Base-by-base conservation (phyloP, 2,888 invertebrate species). In the Pristionchus entomophagus region DNA sequence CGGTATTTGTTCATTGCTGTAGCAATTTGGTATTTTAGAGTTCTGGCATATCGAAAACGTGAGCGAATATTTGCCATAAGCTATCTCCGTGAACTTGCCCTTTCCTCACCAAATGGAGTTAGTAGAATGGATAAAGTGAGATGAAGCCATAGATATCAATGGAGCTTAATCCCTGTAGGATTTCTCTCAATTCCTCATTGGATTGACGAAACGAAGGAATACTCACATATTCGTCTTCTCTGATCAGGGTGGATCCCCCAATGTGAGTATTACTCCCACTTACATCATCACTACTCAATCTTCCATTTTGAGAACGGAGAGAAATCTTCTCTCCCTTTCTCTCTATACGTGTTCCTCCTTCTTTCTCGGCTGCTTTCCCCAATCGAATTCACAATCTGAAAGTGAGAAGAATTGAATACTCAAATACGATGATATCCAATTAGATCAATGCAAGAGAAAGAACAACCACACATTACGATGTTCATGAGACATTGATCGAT, bases 311-410 rank as follows among this genome's bases (percentile, higher is more conserved):
- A 5, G n/a, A n/a, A n/a, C n/a, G 56, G n/a, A 22, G 73, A 38
- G 38, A 73, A 80, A 22, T 19, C 82, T 2, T 38, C 82, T 49
- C 32, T 38, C 82, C 82, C 3, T 82, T 82, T n/a, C 41, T 82
- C 26, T 82, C 82, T 6, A 56, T 82, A 38, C 56, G 82, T 38
- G 32, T 82, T 56, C 82, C 82, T 26, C 82, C 82, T 19, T 17
- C 45, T n/a, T 35, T 82, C 32, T 10, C 82, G 14, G 38, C 82
- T 17, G 41, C 59, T 38, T 82, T 82, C 29, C 82, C 82, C 38
- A 82, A 82, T 41, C 22, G 82, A 59, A n/a, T 82, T 51, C 49
- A 29, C 35, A 82, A 82, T 82, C 17, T 82, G 26, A 82, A 82
- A 29, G 82, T 82, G 1, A 51, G 51, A 1, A 19, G 22, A 56